Evolutionary conservation across 2,888 invertebrate species (phyloP), one percentile per base, ranked within the genome.

Genomic region (Lordiphosa fenestrarum): DNA sequence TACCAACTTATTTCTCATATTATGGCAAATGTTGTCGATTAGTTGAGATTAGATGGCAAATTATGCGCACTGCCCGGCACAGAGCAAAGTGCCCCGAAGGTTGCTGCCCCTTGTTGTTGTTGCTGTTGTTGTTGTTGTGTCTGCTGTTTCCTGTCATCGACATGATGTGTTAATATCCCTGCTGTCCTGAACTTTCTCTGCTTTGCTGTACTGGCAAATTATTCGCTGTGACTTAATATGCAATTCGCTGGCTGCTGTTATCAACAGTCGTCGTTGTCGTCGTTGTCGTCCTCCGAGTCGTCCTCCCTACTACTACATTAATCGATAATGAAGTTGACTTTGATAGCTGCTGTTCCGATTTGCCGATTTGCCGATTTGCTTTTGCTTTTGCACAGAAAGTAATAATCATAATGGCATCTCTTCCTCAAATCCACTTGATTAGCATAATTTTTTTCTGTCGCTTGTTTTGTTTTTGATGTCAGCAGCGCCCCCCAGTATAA

Each of bases 11-110:
- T 84, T 82, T 75, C 72, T 83, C 81, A 83, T 76, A 76, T 73
- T 72, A 81, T 80, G 68, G 74, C 85, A 80, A 85, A 81, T 83
- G 81, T 74, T 63, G 73, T 81, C 85, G 81, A 81, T 81, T 81
- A 81, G 81, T 70, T 73, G 72, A 72, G 84, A 81, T 81, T 81
- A 81, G 76, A 73, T 50, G 72, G 81, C 81, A 74, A 83, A 83
- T 85, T 83, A 84, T 80, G 85, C 76, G 64, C 49, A 41, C 35
- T 36, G 30, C 36, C 42, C 40, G 23, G n/a, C 36, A 19, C 53
- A 53, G 61, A 47, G 13, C 48, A 52, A 42, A 44, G 21, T 37
- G 52, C 65, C 53, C 52, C 42, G 39, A 33, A 6, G 44, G 50
- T 19, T 33, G 12, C 4, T 12, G 23, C 21, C 33, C 21, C 30